Percentiles rank a stretch among this genome's conserved stretches.
These are phyloP conservation scores for Pantala flavescens DNA, from an alignment of 1,140 invertebrate genomes.

Conservation along the genomic window DNA sequence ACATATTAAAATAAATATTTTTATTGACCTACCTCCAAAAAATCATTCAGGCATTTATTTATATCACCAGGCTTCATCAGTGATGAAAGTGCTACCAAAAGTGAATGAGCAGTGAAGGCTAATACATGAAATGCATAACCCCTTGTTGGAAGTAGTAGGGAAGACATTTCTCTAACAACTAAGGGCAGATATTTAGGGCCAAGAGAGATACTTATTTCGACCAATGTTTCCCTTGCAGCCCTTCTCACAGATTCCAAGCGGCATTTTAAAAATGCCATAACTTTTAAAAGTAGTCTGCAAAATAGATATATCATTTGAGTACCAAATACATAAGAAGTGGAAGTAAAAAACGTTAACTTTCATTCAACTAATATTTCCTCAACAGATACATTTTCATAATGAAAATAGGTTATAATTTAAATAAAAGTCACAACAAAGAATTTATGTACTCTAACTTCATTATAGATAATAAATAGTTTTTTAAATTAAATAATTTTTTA, in stretches of 20 bases:
- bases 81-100: slow-evolving; percentile 59
- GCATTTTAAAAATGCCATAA: slow-evolving; percentile 82
- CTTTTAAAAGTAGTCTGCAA: slow-evolving; percentile 74
- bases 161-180: slow-evolving; percentile 69
- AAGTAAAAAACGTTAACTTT: no score
- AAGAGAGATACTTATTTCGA: slow-evolving; percentile 76
- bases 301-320: slow-evolving; percentile 25
- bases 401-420: no score
- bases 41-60: slow-evolving; percentile 60
- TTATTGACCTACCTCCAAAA: slow-evolving; percentile 54
- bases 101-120: slow-evolving; percentile 73
- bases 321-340: slow-evolving; percentile 13
- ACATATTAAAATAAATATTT: no score
- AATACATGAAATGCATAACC: slow-evolving; percentile 93
- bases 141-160: slow-evolving; percentile 53
- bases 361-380: no score
- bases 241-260: slow-evolving; percentile 78
- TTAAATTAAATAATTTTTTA: no score
- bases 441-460: no score
- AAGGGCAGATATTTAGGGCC: slow-evolving; percentile 71
- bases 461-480: no score
- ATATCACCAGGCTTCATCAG: slow-evolving; percentile 55
- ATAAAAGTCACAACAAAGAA: no score
- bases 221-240: slow-evolving; percentile 72
- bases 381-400: no score